Evolutionary conservation across 2,888 invertebrate species (phyloP).

Genomic region (Drosophila nigritarsus): DNA sequence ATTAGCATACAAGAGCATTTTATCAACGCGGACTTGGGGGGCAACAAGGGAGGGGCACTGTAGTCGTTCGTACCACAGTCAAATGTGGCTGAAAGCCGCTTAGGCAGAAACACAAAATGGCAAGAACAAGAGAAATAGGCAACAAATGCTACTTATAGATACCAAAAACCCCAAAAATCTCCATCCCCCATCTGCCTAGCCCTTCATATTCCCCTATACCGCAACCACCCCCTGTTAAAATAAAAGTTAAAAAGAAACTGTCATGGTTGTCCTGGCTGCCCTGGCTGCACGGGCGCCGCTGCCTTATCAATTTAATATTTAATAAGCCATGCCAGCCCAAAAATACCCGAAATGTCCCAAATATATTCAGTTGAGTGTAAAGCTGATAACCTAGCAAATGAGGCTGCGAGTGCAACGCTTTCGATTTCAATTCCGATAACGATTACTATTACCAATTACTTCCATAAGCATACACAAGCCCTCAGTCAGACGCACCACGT

Average conservation of each 20-base stretch:
- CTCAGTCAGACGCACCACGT: slow-evolving; percentile 7
- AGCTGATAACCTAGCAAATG: slow-evolving; percentile 67
- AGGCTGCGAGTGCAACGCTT: neutral
- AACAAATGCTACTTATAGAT: slow-evolving; percentile 37
- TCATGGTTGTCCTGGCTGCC: slow-evolving; percentile 1
- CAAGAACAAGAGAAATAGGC: slow-evolving; percentile 30
- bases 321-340: slow-evolving; percentile 65
- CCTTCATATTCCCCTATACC: neutral
- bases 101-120: slow-evolving; percentile 38
- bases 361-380: slow-evolving; percentile 79
- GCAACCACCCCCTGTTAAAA: neutral
- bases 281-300: neutral
- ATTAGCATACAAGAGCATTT: slow-evolving; percentile 65
- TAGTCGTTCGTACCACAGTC: slow-evolving; percentile 3
- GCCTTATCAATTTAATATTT: slow-evolving; percentile 78
- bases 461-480: slow-evolving; percentile 36
- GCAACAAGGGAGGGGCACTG: neutral
- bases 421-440: slow-evolving; percentile 41
- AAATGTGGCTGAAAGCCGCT: slow-evolving; percentile 57
- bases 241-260: slow-evolving; percentile 19
- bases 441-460: slow-evolving; percentile 43
- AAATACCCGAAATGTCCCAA: slow-evolving; percentile 21
- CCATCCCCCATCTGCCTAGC: neutral
- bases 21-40: slow-evolving; percentile 11
- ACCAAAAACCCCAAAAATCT: slow-evolving; percentile 6